Conservation (phyloP, 2,113 vertebrate species). For the Silurus meridionalis region DNA sequence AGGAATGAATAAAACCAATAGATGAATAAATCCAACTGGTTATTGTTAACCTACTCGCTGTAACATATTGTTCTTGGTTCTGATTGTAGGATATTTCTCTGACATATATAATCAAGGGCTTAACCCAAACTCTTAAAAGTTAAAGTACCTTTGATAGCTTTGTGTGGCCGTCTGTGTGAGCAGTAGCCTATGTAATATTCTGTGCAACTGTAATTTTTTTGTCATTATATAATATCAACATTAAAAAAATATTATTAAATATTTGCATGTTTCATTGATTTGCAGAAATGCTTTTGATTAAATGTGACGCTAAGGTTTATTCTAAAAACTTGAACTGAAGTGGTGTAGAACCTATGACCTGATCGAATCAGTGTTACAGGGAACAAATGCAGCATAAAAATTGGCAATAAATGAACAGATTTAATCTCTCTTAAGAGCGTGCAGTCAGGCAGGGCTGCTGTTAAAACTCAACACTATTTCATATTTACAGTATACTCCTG, state of each 20-base stretch:
- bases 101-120: background rate
- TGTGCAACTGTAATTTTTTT: background rate
- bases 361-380: background rate
- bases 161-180: background rate
- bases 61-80: background rate
- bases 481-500: background rate
- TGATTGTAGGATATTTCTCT: background rate
- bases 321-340: background rate
- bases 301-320: background rate
- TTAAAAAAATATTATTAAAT: background rate
- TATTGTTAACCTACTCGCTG: background rate
- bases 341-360: background rate
- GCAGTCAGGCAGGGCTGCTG: background rate
- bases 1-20: background rate
- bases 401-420: background rate
- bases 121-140: background rate
- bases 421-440: too few species aligned
- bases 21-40: background rate
- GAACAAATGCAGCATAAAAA: constrained; percentile 17
- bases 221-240: too few species aligned
- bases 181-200: background rate
- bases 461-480: background rate
- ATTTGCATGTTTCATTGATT: background rate
- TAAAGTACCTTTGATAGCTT: background rate
- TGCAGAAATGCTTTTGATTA: background rate